phyloP scores from a whole-genome alignment of 1,140 invertebrate species.

The Trichonephila inaurata region DNA sequence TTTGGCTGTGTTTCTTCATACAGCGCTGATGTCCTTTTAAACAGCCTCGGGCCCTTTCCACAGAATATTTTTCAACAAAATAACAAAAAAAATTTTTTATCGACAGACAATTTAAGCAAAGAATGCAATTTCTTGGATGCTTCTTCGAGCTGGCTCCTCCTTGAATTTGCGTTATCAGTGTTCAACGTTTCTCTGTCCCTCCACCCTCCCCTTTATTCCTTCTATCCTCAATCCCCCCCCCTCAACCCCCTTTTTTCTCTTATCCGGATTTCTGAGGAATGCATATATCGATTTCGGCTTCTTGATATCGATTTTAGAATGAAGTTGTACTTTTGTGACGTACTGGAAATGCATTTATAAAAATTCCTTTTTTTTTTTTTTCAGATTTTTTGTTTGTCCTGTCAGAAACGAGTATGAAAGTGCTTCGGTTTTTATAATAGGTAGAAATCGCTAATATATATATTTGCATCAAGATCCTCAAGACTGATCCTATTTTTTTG shows the following conservation, averaged over 20 bases:
- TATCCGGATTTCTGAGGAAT: slow-evolving; percentile 61
- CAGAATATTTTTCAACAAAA: slow-evolving; percentile 52
- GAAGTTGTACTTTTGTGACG: slow-evolving; percentile 36
- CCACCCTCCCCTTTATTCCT: not conserved
- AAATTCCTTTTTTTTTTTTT: not conserved
- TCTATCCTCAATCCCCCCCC: not conserved
- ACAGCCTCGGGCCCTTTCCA: slow-evolving; percentile 42
- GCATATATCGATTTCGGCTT: slow-evolving; percentile 63
- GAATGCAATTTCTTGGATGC: slow-evolving; percentile 63
- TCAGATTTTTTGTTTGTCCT: not conserved
- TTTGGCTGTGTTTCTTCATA: slow-evolving; percentile 18
- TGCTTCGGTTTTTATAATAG: not conserved
- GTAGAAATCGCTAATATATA: not conserved
- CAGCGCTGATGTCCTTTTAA: slow-evolving; percentile 59
- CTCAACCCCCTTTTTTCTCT: not conserved
- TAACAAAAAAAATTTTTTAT: slow-evolving; percentile 49
- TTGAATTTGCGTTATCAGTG: slow-evolving; percentile 59
- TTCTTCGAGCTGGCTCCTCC: slow-evolving; percentile 31
- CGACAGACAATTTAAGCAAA: slow-evolving; percentile 59
- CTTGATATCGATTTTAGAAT: slow-evolving; percentile 54
- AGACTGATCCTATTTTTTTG: not conserved
- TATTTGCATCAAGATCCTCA: slow-evolving; percentile 4
- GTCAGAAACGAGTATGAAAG: not conserved
- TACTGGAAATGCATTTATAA: slow-evolving; percentile 36
- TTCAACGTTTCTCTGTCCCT: not conserved